These are phyloP conservation scores for Sarcoramphus papa DNA, from an alignment of 2,797 vertebrate genomes.

Conservation along the genomic window DNA sequence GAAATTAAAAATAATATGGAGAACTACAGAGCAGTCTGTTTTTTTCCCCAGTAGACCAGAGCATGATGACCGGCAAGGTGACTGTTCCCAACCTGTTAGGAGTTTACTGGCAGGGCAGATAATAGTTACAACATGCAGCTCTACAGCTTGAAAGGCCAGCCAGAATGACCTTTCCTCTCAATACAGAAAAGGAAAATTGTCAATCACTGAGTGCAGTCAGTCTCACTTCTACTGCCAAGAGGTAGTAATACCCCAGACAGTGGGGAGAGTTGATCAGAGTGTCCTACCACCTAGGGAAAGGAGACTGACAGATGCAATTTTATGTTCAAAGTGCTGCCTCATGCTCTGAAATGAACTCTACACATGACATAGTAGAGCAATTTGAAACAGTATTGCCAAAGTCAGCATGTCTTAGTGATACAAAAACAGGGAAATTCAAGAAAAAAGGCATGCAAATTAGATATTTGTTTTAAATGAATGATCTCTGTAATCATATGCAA, in stretches of 20 bases:
- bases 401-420: neutral
- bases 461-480: neutral
- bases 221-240: neutral
- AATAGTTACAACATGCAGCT: neutral
- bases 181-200: neutral
- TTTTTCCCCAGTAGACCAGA: neutral
- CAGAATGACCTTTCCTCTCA: neutral
- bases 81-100: neutral
- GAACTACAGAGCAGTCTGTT: neutral
- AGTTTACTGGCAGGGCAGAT: neutral
- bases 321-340: neutral
- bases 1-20: neutral
- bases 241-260: neutral
- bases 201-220: neutral
- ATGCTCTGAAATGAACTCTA: neutral
- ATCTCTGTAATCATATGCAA: neutral
- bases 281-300: neutral
- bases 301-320: neutral
- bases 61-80: neutral
- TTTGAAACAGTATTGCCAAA: neutral
- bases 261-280: neutral
- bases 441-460: neutral
- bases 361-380: neutral
- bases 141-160: neutral
- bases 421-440: neutral